Base-by-base conservation (phyloP, 2,888 invertebrate genomes). In the Pristionchus entomophagus region DNA sequence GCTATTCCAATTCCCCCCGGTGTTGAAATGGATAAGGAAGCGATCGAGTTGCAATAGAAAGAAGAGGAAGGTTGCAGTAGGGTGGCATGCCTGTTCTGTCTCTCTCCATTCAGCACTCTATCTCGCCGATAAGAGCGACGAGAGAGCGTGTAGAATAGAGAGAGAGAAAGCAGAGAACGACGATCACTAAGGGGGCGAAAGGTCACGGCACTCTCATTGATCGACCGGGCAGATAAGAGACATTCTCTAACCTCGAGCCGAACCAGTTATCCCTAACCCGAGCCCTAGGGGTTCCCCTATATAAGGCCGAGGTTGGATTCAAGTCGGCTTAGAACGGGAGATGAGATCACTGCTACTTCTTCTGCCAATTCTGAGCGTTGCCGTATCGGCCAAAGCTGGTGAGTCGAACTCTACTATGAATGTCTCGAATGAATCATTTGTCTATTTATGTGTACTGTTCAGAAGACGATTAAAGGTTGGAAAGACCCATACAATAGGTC, bases 1-100 rank as follows among this genome's bases (percentile, higher is more conserved):
- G 14, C 59, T 29, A 59, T 59, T n/a, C n/a, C n/a, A n/a, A n/a
- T n/a, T n/a, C n/a, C n/a, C n/a, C n/a, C n/a, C 29, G 65, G 35
- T 65, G 65, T 65, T 65, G 65, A 65, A 65, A 65, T 65, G 65
- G 32, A 62, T 26, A 29, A 62, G 62, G 62, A 62, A 35, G 65
- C 32, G 62, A 19, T 65, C 35, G 73, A 26, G 35, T 35, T 65
- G 65, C 32, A 6, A 14, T 10, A 17, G 32, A 32, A 17, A 10
- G 38, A 35, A 35, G 65, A 35, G 26, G 65, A 69, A 38, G 29
- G 1, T 29, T 22, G 32, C 38, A 26, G 59, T 14, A 29, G n/a
- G n/a, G 12, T 59, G 59, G 22, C 12, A 59, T n/a, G n/a, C n/a
- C n/a, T 51, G 51, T 22, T 51, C 51, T 51, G 22, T 59, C 59